A percentile compares a stretch with the other conserved stretches of the same genome.
These are phyloP conservation scores for Polymixis flavicincta DNA, from an alignment of 2,888 invertebrate species.

Conservation along the genomic window DNA sequence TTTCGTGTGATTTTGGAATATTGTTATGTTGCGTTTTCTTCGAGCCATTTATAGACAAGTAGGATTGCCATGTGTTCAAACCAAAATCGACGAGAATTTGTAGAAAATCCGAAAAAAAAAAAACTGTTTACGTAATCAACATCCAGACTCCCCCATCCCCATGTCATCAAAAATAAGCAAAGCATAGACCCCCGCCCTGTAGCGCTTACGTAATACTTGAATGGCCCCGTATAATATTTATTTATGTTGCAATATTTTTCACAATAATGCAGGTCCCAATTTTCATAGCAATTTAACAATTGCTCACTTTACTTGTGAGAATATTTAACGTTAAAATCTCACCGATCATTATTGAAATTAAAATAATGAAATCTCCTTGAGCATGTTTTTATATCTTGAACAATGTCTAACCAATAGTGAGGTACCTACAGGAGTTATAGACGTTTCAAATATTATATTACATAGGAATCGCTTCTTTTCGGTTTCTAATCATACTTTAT, in stretches of 20 bases:
- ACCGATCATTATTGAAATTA: constrained; percentile 16
- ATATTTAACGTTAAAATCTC: neutral
- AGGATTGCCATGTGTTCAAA: no score
- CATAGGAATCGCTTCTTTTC: neutral
- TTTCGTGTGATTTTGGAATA: no score
- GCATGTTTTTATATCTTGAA: neutral
- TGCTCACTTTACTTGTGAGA: neutral
- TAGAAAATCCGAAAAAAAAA: no score
- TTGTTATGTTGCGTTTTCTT: no score
- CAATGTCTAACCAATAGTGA: neutral
- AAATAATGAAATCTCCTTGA: constrained; percentile 13
- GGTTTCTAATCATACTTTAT: neutral
- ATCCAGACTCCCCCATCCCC: no score
- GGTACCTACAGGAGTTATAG: neutral
- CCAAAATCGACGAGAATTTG: no score
- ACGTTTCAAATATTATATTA: neutral
- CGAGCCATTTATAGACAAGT: no score
- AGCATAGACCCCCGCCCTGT: no score
- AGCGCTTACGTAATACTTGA: no score
- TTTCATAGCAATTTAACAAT: neutral
- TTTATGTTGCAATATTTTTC: neutral
- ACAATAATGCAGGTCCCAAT: neutral
- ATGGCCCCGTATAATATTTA: no score
- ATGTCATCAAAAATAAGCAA: no score
- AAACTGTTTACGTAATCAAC: no score